phyloP scores from a whole-genome alignment of 1,140 invertebrate species.

The Macrosteles quadrilineatus region DNA sequence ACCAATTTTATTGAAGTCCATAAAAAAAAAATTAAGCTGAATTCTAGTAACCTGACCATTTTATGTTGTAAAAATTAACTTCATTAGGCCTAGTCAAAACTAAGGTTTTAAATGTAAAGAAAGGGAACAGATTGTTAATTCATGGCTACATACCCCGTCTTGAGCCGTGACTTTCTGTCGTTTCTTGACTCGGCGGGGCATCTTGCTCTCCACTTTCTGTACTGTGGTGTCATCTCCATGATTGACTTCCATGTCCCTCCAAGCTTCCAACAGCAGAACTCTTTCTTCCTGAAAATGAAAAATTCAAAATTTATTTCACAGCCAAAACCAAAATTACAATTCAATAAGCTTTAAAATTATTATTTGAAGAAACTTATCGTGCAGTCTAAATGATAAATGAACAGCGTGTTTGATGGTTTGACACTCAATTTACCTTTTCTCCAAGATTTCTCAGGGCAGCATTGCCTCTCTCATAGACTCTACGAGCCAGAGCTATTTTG shows the following conservation, averaged over 20 bases:
- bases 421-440: constrained; percentile 69
- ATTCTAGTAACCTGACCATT: no score
- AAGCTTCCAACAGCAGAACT: constrained; percentile 91
- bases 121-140: no score
- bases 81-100: no score
- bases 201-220: constrained; percentile 78
- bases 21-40: no score
- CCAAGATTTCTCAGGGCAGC: constrained; percentile 68
- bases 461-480: constrained; percentile 90
- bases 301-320: constrained; percentile 17
- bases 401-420: no score
- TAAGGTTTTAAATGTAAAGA: constrained; percentile 3
- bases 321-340: no score
- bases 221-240: constrained; percentile 75
- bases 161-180: constrained; percentile 90
- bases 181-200: constrained; percentile 95
- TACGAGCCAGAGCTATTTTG: constrained; percentile 66
- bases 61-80: no score
- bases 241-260: constrained; percentile 91
- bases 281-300: constrained; percentile 66
- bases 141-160: constrained; percentile 74
- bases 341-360: no score
- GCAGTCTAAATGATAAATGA: no score
- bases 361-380: no score
- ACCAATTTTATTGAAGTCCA: no score